phyloP scores from a whole-genome alignment of 1,140 invertebrate genomes.

The Capitella teleta region DNA sequence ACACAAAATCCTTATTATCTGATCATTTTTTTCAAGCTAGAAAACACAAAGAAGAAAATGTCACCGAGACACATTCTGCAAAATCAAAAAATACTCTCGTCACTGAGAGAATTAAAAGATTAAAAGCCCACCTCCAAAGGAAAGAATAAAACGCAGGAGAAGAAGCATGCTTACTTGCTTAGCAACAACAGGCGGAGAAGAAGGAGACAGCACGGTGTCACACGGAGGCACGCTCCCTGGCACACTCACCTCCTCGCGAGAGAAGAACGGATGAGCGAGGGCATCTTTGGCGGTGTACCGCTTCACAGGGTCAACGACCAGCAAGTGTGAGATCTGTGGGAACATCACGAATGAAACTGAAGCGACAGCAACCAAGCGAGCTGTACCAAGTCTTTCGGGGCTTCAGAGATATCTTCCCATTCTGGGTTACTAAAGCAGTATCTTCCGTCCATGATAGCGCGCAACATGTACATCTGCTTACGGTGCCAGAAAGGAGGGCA shows the following conservation, averaged over 20 bases:
- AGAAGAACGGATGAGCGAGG: slow-evolving; percentile 83
- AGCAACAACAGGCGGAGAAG: no score
- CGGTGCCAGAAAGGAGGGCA: slow-evolving; percentile 99
- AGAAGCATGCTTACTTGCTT: no score
- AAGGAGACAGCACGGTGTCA: no score
- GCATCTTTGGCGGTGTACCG: slow-evolving; percentile 75
- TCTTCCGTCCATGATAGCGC: slow-evolving; percentile 98
- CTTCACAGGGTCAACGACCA: slow-evolving; percentile 77
- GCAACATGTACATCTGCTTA: slow-evolving; percentile 96
- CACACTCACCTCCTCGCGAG: slow-evolving; percentile 52
- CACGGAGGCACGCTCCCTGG: no score
- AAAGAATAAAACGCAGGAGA: no score
- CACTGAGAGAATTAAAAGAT: no score
- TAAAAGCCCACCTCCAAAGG: no score
- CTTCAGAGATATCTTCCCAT: slow-evolving; percentile 92
- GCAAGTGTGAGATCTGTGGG: slow-evolving; percentile 66
- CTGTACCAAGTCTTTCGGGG: slow-evolving; percentile 47
- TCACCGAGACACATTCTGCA: no score
- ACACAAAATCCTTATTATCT: no score
- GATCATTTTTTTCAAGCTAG: no score
- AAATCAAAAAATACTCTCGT: no score
- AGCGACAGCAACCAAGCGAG: background rate
- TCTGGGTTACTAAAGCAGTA: slow-evolving; percentile 57
- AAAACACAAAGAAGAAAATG: no score
- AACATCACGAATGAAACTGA: background rate